phyloP scores from a whole-genome alignment of 2,113 vertebrate genomes.

The Xenopus borealis region DNA sequence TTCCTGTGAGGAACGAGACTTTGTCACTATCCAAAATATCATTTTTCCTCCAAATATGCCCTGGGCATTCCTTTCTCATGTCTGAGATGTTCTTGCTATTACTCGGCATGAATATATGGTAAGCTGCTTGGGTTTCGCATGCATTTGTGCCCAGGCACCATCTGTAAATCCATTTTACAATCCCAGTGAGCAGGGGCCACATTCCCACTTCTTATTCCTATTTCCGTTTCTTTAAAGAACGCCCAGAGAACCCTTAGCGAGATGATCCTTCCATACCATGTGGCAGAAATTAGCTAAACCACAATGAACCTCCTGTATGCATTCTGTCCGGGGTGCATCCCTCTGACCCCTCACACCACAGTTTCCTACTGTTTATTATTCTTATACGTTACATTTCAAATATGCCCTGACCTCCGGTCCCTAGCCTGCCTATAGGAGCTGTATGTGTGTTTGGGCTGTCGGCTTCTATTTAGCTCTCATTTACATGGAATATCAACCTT shows the following conservation, averaged over 20 bases:
- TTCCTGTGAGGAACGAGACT: no score
- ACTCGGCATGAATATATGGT: no score
- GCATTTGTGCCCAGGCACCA: constrained; percentile 29
- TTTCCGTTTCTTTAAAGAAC: constrained; percentile 33
- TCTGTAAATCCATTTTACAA: constrained; percentile 38
- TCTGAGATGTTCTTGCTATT: no score
- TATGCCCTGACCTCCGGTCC: constrained; percentile 20
- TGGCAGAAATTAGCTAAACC: constrained; percentile 40
- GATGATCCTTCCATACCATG: constrained; percentile 34
- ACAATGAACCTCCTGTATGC: constrained; percentile 36
- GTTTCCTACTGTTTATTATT: constrained; percentile 33
- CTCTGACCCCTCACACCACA: constrained; percentile 28
- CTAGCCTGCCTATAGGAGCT: constrained; percentile 10
- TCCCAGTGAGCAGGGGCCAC: constrained; percentile 29
- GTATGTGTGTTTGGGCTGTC: constrained; percentile 26
- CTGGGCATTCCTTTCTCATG: no score
- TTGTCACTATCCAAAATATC: no score
- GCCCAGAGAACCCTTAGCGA: constrained; percentile 21
- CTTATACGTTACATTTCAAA: constrained; percentile 15
- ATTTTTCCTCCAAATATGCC: no score
- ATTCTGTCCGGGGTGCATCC: constrained; percentile 12
- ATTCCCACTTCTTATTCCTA: constrained; percentile 43
- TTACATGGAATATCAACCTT: constrained; percentile 10
- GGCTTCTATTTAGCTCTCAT: constrained; percentile 7
- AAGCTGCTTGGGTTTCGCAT: constrained; percentile 3